phyloP scores from a whole-genome alignment of 2,113 vertebrate genomes.

The Zeus faber region DNA sequence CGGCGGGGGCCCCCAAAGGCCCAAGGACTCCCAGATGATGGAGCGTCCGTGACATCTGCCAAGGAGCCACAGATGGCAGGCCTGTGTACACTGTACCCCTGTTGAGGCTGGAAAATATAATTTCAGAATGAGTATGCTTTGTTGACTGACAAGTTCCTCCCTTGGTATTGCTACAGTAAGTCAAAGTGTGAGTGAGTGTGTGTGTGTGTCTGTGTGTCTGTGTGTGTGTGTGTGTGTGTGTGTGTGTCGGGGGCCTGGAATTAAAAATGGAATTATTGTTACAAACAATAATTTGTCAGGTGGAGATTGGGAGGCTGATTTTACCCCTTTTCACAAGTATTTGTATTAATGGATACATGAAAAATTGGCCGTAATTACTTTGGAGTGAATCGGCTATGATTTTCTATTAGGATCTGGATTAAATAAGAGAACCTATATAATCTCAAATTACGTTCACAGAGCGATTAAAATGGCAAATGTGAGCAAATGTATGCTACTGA shows the following conservation, averaged over 20 bases:
- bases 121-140: slow-evolving; percentile 43
- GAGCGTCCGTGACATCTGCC: slow-evolving; percentile 54
- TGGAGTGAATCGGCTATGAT: not conserved
- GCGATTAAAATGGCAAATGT: not conserved
- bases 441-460: not conserved
- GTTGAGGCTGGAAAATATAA: slow-evolving; percentile 50
- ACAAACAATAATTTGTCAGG: not conserved
- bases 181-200: not conserved
- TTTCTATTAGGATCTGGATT: not conserved
- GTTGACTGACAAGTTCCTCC: slow-evolving; percentile 40
- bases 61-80: slow-evolving; percentile 54
- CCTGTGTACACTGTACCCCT: slow-evolving; percentile 44
- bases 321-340: not conserved
- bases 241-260: not conserved
- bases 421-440: slow-evolving; percentile 1
- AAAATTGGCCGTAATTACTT: not conserved
- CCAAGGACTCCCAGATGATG: slow-evolving; percentile 54
- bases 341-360: not conserved
- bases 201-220: not conserved
- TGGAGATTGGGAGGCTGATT: not conserved
- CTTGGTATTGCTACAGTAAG: slow-evolving; percentile 6
- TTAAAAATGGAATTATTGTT: not conserved
- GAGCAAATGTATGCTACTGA: not conserved
- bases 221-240: not conserved
- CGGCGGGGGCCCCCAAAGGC: slow-evolving; percentile 39